These are phyloP conservation scores for Hyalella azteca DNA, from an alignment of 2,888 invertebrate species.

Conservation along the genomic window DNA sequence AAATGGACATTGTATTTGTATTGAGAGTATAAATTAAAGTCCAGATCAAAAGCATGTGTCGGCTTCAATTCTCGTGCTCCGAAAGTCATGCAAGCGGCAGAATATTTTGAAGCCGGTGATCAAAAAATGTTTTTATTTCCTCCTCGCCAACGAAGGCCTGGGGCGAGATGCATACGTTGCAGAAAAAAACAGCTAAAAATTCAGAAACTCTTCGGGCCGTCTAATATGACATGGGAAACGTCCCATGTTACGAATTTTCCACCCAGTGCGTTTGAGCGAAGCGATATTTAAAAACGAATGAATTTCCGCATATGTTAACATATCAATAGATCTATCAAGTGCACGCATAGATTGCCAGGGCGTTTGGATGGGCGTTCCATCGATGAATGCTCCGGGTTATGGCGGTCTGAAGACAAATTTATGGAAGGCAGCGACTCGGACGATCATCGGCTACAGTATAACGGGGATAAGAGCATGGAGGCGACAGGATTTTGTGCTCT, in stretches of 20 bases:
- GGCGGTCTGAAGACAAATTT: neutral
- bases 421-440: neutral
- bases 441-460: neutral
- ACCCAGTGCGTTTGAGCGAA: neutral
- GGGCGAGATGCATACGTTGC: no score
- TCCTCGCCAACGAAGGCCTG: no score
- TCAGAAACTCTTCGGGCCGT: no score
- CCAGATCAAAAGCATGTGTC: no score
- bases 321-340: conserved; percentile 23
- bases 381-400: neutral
- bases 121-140: no score
- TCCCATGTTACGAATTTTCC: neutral
- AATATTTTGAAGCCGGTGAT: no score
- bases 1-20: no score
- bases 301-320: conserved; percentile 9
- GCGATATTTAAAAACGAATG: neutral
- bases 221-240: neutral
- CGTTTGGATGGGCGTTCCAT: neutral
- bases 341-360: neutral
- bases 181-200: no score
- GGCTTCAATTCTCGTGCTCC: no score
- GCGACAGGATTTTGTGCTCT: neutral
- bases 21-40: no score
- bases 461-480: neutral
- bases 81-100: no score